These are phyloP conservation scores for Gymnothorax javanicus DNA, from an alignment of 2,797 vertebrate species.

Conservation along the genomic window DNA sequence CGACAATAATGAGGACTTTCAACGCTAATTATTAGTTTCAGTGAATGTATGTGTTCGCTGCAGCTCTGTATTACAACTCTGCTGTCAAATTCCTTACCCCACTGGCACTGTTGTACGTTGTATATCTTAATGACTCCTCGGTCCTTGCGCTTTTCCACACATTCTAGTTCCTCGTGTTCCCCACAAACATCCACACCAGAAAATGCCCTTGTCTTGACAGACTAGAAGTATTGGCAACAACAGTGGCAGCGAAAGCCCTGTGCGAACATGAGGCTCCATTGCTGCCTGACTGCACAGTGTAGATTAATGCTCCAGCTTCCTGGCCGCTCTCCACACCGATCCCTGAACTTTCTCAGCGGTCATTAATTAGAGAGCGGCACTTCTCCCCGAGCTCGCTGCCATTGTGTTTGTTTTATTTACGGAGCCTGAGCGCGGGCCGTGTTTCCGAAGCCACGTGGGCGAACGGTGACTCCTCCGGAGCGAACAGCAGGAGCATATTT, in stretches of 20 bases:
- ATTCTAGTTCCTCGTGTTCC: not conserved
- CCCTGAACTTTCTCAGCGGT: slow-evolving; percentile 45
- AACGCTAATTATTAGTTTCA: not conserved
- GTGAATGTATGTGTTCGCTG: not conserved
- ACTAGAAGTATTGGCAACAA: not conserved
- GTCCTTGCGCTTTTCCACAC: not conserved
- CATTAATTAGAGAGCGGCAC: slow-evolving; percentile 54
- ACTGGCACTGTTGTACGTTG: not conserved
- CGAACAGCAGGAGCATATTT: not conserved
- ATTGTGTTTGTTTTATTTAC: slow-evolving; percentile 27
- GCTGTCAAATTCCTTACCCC: not conserved
- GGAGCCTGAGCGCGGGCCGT: slow-evolving; percentile 43
- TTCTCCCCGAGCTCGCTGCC: not conserved
- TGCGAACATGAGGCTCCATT: slow-evolving; percentile 23
- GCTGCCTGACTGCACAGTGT: slow-evolving; percentile 4
- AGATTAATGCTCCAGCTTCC: slow-evolving; percentile 34
- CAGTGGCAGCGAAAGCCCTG: slow-evolving; percentile 23
- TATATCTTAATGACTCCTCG: too few relatives aligned
- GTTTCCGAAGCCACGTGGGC: not conserved
- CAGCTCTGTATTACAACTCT: not conserved
- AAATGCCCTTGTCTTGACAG: not conserved
- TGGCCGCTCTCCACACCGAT: not conserved
- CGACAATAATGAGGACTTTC: not conserved
- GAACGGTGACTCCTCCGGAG: not conserved
- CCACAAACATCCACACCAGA: not conserved